Evolutionary conservation across 2,888 invertebrate genomes (phyloP), one percentile per base, ranked within the genome.

Genomic region (Drosophila mayaguana): DNA sequence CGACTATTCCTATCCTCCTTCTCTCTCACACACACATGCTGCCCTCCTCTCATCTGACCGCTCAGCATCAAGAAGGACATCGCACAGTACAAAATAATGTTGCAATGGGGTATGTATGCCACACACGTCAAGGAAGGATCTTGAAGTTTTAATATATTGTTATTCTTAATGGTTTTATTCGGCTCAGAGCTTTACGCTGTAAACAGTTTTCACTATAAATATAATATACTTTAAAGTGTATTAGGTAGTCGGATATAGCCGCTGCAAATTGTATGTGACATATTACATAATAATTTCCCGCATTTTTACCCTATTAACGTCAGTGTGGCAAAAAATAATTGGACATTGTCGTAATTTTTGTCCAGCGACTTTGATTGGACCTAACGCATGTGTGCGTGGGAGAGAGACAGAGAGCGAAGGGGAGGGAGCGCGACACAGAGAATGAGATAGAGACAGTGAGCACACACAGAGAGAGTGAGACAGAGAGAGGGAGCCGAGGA

Each of bases 301-400:
- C 82, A 81, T 81, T 80, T 82, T 80, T 80, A 80, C 83, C 77
- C 83, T 69, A 81, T 83, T 81, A 81, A 77, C 70, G 81, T 83
- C 83, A 81, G 62, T 64, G 53, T 57, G 56, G 71, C 77, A 74
- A 80, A 74, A 79, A 83, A 81, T 81, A 81, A 81, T 81, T 81
- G 81, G 80, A 83, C 80, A 82, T 64, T 79, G 76, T 79, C 76
- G 68, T 82, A 75, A 80, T 81, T 80, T 59, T 66, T 34, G 50
- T 51, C 45, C 43, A 64, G 61, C 63, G 51, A 54, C 53, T 72
- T 63, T 66, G 79, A 78, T 78, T 79, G 78, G 61, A 75, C 71
- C 75, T 63, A 61, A 65, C 45, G 57, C 66, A 32, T 45, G 25
- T 14, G 43, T 42, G 22, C 16, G 22, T 32, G n/a, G 18, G 20